Evolutionary conservation across 2,888 invertebrate genomes (phyloP).

Genomic region (Chymomyza amoena): DNA sequence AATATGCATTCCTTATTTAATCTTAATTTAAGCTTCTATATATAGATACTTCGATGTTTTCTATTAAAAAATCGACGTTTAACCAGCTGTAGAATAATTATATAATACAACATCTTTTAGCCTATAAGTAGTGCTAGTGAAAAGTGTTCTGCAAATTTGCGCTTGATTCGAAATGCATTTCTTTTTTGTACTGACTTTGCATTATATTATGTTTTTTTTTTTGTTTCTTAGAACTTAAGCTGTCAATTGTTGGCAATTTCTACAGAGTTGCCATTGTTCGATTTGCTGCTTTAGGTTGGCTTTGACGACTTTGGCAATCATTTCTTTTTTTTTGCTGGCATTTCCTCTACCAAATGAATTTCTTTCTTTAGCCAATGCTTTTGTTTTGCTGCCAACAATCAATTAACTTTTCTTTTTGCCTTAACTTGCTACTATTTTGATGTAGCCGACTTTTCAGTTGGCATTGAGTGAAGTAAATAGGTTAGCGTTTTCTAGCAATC

Average conservation of each 20-base stretch:
- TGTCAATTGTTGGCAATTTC: slow-evolving; percentile 32
- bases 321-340: background rate
- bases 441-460: background rate
- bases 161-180: slow-evolving; percentile 18
- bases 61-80: too few relatives aligned
- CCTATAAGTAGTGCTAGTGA: too few relatives aligned
- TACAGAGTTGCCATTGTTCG: background rate
- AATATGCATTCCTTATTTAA: too few relatives aligned
- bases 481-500: background rate
- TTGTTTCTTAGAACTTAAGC: slow-evolving; percentile 18
- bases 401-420: background rate
- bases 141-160: slow-evolving; percentile 19
- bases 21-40: too few relatives aligned
- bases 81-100: too few relatives aligned
- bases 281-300: slow-evolving; percentile 26
- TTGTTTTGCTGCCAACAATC: background rate
- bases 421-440: background rate
- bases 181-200: background rate
- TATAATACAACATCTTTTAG: too few relatives aligned
- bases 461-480: background rate
- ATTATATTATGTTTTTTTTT: background rate
- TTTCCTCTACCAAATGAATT: background rate
- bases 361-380: background rate
- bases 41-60: too few relatives aligned
- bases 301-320: slow-evolving; percentile 27